These are phyloP conservation scores for Serrognathus titanus DNA, from an alignment of 2,888 invertebrate species.

Conservation along the genomic window DNA sequence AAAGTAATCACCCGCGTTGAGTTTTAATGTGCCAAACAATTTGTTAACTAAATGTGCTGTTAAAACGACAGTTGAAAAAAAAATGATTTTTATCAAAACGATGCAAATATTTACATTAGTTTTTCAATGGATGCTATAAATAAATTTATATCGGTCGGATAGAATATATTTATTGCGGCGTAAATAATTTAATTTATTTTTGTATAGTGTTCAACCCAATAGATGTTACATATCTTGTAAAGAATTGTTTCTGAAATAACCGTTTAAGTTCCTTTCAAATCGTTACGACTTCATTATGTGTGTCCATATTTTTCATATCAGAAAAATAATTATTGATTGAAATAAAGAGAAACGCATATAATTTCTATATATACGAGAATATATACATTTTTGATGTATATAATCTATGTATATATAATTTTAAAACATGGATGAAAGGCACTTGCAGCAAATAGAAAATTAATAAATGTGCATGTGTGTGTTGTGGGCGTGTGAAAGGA, in stretches of 20 bases:
- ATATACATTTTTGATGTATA: neutral
- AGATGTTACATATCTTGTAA: conserved; percentile 45
- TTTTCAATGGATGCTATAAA: conserved; percentile 2
- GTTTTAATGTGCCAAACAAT: neutral
- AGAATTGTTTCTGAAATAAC: conserved; percentile 11
- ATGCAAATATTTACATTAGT: no score
- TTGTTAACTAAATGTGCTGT: no score
- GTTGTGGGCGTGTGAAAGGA: conserved; percentile 26
- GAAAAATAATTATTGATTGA: neutral
- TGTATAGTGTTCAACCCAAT: conserved; percentile 31
- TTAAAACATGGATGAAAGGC: conserved; percentile 8
- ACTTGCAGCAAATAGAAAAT: neutral
- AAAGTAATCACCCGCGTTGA: conserved; percentile 8
- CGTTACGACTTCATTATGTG: neutral
- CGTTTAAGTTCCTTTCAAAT: conserved; percentile 1
- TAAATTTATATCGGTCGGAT: conserved; percentile 9
- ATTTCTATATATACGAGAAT: neutral
- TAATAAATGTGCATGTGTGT: conserved; percentile 7
- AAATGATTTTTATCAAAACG: no score
- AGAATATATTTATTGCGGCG: conserved; percentile 5
- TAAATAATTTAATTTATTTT: conserved; percentile 5
- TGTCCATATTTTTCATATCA: conserved; percentile 16
- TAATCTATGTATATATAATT: conserved; percentile 18
- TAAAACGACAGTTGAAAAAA: no score
- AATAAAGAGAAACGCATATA: no score